Base-by-base conservation (phyloP, 1,140 invertebrate genomes). In the Drosophila athabasca region DNA sequence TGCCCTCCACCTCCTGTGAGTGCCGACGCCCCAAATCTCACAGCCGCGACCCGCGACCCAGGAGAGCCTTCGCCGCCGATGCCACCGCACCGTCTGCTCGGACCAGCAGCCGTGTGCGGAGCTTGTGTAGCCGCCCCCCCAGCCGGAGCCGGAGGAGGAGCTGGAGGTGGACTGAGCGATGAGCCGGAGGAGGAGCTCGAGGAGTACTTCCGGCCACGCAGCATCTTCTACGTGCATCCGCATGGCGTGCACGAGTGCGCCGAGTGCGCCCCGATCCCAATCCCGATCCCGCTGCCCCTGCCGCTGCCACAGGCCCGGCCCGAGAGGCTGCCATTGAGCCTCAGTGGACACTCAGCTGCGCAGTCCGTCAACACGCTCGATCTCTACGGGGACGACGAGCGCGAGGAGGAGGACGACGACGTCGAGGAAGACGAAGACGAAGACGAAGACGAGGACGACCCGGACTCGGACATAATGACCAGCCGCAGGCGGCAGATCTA, bases 401-500 rank as follows among this genome's bases (percentile, higher is more conserved):
- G 9, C 9, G 51, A 58, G 2, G 26, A 55, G 29, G 41, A 51
- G 8, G 76, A 68, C 35, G 22, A 58, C 15, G n/a, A 39, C 2
- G 58, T 44, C 8, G 58, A 55, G 0, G 61, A 60, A 3, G 60
- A 44, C 6, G 59, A 69, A 4, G 64, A 57, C 2, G 58, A 57
- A 1, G 51, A 46, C 9, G 53, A 66, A 11, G 62, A 74, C 9
- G 51, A 64, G 2, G 68, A 62, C 13, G 76, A 71, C 29, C 67
- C 64, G 39, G 77, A 72, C 9, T 78, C 69, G 19, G 87, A 91
- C 84, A 90, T 84, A 59, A 87, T 88, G 91, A 76, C 80, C 62
- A 89, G 91, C 84, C 68, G 92, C 80, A 76, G 92, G 79, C 93
- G 95, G 76, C 95, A 96, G 90, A 93, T 97, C 31, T 97, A 97